Evolutionary conservation across 2,113 vertebrate species (phyloP).

Genomic region (Thinocorus orbignyianus): DNA sequence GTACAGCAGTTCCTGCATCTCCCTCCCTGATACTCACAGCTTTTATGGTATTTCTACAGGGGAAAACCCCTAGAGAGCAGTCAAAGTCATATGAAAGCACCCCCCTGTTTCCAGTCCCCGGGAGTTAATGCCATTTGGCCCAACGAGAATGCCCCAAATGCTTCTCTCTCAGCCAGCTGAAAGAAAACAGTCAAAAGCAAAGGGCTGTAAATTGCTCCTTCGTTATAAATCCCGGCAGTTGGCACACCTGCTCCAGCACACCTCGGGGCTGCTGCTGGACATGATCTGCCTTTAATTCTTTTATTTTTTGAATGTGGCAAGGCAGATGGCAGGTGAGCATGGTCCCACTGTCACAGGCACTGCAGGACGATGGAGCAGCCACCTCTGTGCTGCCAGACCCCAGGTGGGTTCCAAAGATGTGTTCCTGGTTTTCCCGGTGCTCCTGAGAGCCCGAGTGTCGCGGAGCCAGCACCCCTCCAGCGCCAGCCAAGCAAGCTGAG

Average conservation of each 20-base stretch:
- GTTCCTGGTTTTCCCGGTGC: too few species aligned
- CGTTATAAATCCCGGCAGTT: neutral
- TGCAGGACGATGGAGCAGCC: neutral
- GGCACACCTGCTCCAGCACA: neutral
- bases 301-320: neutral
- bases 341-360: fast-evolving
- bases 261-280: neutral
- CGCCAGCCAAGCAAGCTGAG: neutral
- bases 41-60: neutral
- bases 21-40: neutral
- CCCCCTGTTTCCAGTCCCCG: neutral
- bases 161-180: neutral
- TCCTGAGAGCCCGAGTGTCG: too few species aligned
- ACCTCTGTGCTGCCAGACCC: neutral
- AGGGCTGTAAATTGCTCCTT: neutral
- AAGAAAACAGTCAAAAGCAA: neutral
- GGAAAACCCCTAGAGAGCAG: neutral
- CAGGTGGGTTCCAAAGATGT: neutral
- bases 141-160: neutral
- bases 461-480: neutral
- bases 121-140: neutral
- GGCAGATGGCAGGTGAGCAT: neutral
- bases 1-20: neutral
- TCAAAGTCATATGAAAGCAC: neutral
- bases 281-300: neutral